Percentiles rank a stretch among this genome's conserved stretches.
Conservation (phyloP, 2,888 invertebrate species). For the Willowsia nigromaculata region DNA sequence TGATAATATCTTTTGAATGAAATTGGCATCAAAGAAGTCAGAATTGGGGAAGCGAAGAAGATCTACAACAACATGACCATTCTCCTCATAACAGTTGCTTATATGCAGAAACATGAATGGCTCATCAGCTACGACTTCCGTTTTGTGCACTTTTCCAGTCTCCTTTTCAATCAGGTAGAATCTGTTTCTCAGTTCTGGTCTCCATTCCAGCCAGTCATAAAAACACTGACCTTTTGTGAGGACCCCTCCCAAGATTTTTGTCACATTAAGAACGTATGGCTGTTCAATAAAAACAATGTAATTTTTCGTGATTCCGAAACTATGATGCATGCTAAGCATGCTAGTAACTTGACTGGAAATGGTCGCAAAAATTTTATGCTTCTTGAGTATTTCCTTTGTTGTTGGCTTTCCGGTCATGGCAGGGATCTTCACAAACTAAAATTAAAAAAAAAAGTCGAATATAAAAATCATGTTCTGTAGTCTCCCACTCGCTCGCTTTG, state of each 20-base stretch:
- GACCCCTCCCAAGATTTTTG: constrained; percentile 80
- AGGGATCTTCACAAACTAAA: constrained; percentile 79
- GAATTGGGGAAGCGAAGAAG: constrained; percentile 69
- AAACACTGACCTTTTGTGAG: constrained; percentile 80
- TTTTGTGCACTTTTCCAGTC: constrained; percentile 80
- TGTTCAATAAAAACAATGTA: constrained; percentile 82
- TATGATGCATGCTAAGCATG: constrained; percentile 81
- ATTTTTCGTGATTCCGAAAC: constrained; percentile 82
- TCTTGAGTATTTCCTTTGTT: constrained; percentile 77
- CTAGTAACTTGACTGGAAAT: constrained; percentile 80
- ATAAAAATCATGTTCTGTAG: too few species aligned
- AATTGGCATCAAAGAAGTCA: constrained; percentile 72
- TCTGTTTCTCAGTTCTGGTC: constrained; percentile 80
- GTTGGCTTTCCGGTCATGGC: constrained; percentile 73
- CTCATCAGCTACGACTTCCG: constrained; percentile 80
- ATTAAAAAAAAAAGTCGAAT: constrained; percentile 14
- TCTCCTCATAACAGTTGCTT: constrained; percentile 82
- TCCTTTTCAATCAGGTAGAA: constrained; percentile 81
- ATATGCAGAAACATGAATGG: constrained; percentile 82
- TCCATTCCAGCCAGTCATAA: constrained; percentile 81
- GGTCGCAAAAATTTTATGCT: constrained; percentile 79
- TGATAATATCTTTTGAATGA: constrained; percentile 61
- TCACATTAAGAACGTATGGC: constrained; percentile 81
- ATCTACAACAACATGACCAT: constrained; percentile 78
- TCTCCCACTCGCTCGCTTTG: too few species aligned